Evolutionary conservation across 2,113 vertebrate species (phyloP), one percentile per base, ranked within the genome.

Genomic region (Malurus elegans): DNA sequence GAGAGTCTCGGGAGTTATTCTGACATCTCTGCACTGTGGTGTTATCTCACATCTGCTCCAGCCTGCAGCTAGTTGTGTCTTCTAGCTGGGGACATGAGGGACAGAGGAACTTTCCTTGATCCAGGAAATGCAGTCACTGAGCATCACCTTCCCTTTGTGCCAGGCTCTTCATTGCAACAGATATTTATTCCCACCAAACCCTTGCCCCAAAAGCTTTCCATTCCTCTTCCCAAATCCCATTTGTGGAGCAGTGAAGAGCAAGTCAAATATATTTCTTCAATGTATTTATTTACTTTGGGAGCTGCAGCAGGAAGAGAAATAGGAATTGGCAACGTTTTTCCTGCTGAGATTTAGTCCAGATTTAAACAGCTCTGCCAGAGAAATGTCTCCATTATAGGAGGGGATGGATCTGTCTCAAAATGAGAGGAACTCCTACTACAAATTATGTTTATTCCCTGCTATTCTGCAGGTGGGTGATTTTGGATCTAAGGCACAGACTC

Each of bases 191-290:
- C n/a, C 11, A 42, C 21, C 4, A n/a, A 84, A 6, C 6, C 8
- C 21, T 64, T 82, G 10, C 26, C 44, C 48, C 51, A 71, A 8
- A 4, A 89, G 6, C 16, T 92, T 79, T 86, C 50, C 19, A 24
- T 31, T 83, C 45, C 9, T 70, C 36, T 76, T 70, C 58, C 32
- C 40, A 79, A 71, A 36, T 60, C n/a, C 36, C 29, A 4, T 38
- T 58, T 80, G 16, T 20, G 81, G 58, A 54, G 12, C 42, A 47
- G 23, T 45, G 17, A 76, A 85, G 56, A 92, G 10, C n/a, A 44
- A 48, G 24, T 31, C 0, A 0, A 76, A 6, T 21, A 45, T 0
- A 0, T 47, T 34, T 25, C 34, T 31, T 65, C n/a, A 29, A 9
- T 36, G 9, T 24, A 73, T 69, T 69, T 54, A 45, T 61, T 75